phyloP scores from a whole-genome alignment of 2,113 vertebrate species.

The Anthoscopus minutus region DNA sequence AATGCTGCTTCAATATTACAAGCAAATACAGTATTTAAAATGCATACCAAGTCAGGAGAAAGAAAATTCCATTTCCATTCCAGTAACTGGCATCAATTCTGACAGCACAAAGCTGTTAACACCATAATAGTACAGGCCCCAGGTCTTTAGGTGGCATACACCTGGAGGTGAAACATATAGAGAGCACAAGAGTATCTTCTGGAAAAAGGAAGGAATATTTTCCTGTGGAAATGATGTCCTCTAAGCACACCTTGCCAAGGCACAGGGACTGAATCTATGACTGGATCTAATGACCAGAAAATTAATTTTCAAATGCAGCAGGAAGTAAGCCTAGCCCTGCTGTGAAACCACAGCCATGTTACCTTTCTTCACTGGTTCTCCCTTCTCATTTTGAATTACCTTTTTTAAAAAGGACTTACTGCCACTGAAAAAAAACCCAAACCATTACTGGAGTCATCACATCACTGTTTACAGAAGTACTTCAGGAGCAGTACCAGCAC shows the following conservation, averaged over 20 bases:
- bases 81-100: neutral
- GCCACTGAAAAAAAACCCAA: neutral
- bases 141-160: neutral
- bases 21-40: neutral
- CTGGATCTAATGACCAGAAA: neutral
- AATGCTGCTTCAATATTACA: neutral
- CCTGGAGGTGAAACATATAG: neutral
- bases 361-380: neutral
- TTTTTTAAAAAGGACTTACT: neutral
- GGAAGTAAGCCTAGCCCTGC: neutral
- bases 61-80: neutral
- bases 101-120: neutral
- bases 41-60: neutral
- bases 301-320: neutral
- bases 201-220: neutral
- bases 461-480: neutral
- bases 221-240: neutral
- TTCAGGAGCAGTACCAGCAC: neutral
- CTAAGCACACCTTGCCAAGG: neutral
- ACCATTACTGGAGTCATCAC: neutral
- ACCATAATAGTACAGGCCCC: accelerated
- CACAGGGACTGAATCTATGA: neutral
- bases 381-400: neutral
- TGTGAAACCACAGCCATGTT: neutral
- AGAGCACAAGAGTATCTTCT: neutral